phyloP scores from a whole-genome alignment of 2,888 invertebrate genomes.

The Aelia acuminata region DNA sequence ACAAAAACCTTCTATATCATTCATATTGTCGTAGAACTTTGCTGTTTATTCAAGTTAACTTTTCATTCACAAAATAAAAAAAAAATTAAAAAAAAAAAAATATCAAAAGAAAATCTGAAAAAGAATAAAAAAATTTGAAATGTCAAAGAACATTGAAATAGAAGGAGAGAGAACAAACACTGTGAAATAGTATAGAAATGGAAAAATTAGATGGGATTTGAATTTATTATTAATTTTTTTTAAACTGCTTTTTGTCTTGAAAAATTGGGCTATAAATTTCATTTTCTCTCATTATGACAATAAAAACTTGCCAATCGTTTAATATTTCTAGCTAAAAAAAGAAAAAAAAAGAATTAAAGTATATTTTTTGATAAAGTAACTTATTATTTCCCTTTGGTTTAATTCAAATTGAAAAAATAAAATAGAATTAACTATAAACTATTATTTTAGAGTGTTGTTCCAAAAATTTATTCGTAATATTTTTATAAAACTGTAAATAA shows the following conservation, averaged over 20 bases:
- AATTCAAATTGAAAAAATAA: not conserved
- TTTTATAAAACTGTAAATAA: slow-evolving; percentile 43
- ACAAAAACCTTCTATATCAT: slow-evolving; percentile 47
- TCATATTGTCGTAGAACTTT: slow-evolving; percentile 48
- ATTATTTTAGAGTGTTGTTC: not conserved
- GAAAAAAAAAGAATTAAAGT: slow-evolving; percentile 4
- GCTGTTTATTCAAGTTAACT: slow-evolving; percentile 14
- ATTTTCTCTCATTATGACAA: slow-evolving; percentile 55
- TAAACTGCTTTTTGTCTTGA: slow-evolving; percentile 13
- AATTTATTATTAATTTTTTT: slow-evolving; percentile 54
- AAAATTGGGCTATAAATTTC: slow-evolving; percentile 22
- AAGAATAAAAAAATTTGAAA: not conserved
- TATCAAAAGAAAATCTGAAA: not conserved
- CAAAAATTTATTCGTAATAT: slow-evolving; percentile 25
- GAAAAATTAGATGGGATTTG: slow-evolving; percentile 49
- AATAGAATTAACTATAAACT: not conserved
- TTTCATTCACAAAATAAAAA: not conserved
- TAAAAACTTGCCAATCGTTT: slow-evolving; percentile 54
- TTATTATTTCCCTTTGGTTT: slow-evolving; percentile 11
- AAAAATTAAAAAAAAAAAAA: slow-evolving; percentile 4
- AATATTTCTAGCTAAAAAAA: slow-evolving; percentile 46
- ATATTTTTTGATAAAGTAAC: slow-evolving; percentile 44
- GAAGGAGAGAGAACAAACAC: slow-evolving; percentile 57
- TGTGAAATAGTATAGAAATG: slow-evolving; percentile 54
- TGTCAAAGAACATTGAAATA: slow-evolving; percentile 37